Percentiles rank a stretch among this genome's conserved stretches.
These are phyloP conservation scores for Actinemys pallida DNA, from an alignment of 2,113 vertebrate species.

Conservation along the genomic window DNA sequence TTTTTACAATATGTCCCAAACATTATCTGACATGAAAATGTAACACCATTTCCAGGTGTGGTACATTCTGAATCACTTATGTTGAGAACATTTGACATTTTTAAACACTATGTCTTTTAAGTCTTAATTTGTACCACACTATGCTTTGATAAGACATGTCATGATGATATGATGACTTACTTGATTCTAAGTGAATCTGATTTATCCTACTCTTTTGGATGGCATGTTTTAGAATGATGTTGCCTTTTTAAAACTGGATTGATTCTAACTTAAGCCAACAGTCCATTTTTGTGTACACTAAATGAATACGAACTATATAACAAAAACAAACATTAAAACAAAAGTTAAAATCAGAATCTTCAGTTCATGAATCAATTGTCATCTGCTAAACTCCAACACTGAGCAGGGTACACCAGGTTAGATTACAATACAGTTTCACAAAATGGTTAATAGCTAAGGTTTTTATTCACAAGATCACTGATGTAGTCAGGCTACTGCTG, in stretches of 20 bases:
- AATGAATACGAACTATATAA: conserved; percentile 38
- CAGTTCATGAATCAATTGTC: background rate
- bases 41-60: conserved; percentile 34
- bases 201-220: conserved; percentile 63
- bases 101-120: conserved; percentile 67
- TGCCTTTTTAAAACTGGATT: conserved; percentile 66
- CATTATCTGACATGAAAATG: conserved; percentile 54
- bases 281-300: background rate
- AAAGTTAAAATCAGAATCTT: background rate
- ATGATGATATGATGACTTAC: conserved; percentile 70
- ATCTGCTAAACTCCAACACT: background rate
- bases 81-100: conserved; percentile 65
- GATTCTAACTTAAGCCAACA: conserved; percentile 66
- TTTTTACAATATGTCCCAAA: conserved; percentile 56
- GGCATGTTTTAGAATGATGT: conserved; percentile 67
- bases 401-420: background rate
- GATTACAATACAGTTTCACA: conserved; percentile 38
- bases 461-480: conserved; percentile 38
- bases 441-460: conserved; percentile 26
- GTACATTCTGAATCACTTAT: conserved; percentile 24
- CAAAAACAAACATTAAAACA: background rate
- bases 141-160: conserved; percentile 71
- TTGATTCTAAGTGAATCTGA: conserved; percentile 77
- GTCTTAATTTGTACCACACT: conserved; percentile 64
- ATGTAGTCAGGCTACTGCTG: background rate